Conservation (phyloP, 2,888 invertebrate species). For the Himalopsyche anomala region DNA sequence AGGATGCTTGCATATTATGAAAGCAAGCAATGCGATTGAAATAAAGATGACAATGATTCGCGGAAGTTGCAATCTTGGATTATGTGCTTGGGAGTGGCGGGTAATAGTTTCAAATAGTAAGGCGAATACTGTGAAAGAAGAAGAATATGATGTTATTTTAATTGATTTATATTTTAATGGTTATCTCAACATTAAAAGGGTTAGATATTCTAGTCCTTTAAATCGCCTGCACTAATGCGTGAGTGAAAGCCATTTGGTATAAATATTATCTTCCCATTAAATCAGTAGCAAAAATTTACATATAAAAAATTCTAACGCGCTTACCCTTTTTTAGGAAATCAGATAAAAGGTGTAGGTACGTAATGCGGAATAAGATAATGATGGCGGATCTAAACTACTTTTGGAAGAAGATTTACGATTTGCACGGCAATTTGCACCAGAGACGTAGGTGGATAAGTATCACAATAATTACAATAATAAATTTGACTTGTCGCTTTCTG, state of each 20-base stretch:
- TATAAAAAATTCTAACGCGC: constrained; percentile 49
- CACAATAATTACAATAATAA: constrained; percentile 28
- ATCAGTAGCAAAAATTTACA: constrained; percentile 53
- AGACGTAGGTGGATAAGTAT: constrained; percentile 32
- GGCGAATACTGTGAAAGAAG: too few relatives aligned
- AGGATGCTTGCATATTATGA: too few relatives aligned
- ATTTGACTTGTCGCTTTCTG: neutral
- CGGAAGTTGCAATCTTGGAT: too few relatives aligned
- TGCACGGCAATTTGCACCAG: constrained; percentile 40
- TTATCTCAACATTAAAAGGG: neutral
- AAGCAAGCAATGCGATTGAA: too few relatives aligned
- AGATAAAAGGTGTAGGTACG: constrained; percentile 47
- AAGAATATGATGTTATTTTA: too few relatives aligned
- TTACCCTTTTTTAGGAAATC: constrained; percentile 50
- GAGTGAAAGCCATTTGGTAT: constrained; percentile 36
- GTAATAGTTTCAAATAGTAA: too few relatives aligned
- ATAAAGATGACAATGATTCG: too few relatives aligned
- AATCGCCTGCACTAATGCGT: constrained; percentile 48
- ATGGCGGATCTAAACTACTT: constrained; percentile 40
- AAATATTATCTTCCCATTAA: constrained; percentile 44
- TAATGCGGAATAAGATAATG: constrained; percentile 43
- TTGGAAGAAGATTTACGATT: constrained; percentile 42
- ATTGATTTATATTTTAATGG: neutral
- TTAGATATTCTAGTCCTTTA: constrained; percentile 3
- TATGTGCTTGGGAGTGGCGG: too few relatives aligned